Conservation (phyloP, 2,113 vertebrate species). For the Arothron firmamentum region DNA sequence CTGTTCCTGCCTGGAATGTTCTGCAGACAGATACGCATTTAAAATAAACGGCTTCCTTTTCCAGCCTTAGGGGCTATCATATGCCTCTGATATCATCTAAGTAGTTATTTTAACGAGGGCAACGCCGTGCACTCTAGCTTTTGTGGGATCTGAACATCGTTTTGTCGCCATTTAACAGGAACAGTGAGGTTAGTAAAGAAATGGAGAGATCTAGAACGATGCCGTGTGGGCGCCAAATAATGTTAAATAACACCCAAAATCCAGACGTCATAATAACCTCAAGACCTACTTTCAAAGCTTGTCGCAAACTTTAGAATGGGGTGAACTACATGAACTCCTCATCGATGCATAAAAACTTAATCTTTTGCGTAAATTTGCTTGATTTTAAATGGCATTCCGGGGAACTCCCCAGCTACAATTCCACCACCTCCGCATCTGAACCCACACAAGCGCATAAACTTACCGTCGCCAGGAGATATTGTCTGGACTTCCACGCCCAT, state of each 20-base stretch:
- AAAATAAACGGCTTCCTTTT: slow-evolving; percentile 5
- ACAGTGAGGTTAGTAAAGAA: neutral
- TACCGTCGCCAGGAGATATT: slow-evolving; percentile 94
- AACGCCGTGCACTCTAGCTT: neutral
- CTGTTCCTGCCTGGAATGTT: slow-evolving; percentile 6
- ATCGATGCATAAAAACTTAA: neutral
- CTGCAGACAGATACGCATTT: slow-evolving; percentile 6
- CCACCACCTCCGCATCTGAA: slow-evolving; percentile 19
- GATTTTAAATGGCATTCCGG: slow-evolving; percentile 8
- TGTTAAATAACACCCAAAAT: neutral
- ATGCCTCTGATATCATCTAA: neutral
- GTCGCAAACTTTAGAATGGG: too few species aligned
- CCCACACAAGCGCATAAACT: slow-evolving; percentile 43
- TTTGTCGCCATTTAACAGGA: neutral
- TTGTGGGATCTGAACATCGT: neutral
- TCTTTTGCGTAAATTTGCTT: neutral
- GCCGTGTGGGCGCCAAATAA: neutral
- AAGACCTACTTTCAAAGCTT: neutral
- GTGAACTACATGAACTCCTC: neutral
- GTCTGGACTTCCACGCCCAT: slow-evolving; percentile 97
- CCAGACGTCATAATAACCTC: too few species aligned
- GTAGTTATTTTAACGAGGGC: too few species aligned
- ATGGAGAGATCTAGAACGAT: slow-evolving; percentile 32
- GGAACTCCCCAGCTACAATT: slow-evolving; percentile 1
- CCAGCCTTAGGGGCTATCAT: slow-evolving; percentile 9